Evolutionary conservation across 1,140 invertebrate genomes (phyloP), one percentile per base, ranked within the genome.

Genomic region (Drosophila subobscura): DNA sequence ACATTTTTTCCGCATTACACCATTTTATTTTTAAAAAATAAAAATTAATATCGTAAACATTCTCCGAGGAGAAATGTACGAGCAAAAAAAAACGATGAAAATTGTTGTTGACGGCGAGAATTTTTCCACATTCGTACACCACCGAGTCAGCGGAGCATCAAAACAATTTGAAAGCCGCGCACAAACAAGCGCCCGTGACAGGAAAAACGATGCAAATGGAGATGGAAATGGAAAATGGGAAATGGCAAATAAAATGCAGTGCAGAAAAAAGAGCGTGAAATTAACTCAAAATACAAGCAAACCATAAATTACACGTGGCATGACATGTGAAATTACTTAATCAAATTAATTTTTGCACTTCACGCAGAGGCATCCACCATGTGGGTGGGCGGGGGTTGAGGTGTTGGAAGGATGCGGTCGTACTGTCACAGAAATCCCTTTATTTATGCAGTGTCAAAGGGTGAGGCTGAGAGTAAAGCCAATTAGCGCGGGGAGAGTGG

Each of bases 241-340:
- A 33, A 46, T 33, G 12, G 7, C 33, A 10, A 56, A 72, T 66
- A 50, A 72, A 64, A 47, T 49, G 23, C 33, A 29, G 50, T 47
- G 45, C 23, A 10, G 40, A 67, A 60, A 60, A 77, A 64, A 60
- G 73, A 60, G 73, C 58, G 29, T 71, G 23, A 84, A 84, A 84
- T 83, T 79, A 83, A 79, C 75, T 83, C 53, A 70, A 73, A 83
- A 76, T 79, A 79, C 70, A 76, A 72, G 58, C 76, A 60, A 46
- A 59, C 54, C 79, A 79, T 83, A 79, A 78, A 84, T 83, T 83
- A 76, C 76, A 84, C 75, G 54, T 58, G 60, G 60, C 55, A 75
- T 83, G 79, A 83, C 79, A 81, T 80, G 79, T 83, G 79, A 78
- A 83, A 83, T 83, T 81, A 81, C 79, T 81, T 81, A 81, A 81